A percentile compares a stretch with the other conserved stretches of the same genome.
Evolutionary conservation across 2,113 vertebrate genomes (phyloP).

Genomic region (Dendrocopos noguchii): DNA sequence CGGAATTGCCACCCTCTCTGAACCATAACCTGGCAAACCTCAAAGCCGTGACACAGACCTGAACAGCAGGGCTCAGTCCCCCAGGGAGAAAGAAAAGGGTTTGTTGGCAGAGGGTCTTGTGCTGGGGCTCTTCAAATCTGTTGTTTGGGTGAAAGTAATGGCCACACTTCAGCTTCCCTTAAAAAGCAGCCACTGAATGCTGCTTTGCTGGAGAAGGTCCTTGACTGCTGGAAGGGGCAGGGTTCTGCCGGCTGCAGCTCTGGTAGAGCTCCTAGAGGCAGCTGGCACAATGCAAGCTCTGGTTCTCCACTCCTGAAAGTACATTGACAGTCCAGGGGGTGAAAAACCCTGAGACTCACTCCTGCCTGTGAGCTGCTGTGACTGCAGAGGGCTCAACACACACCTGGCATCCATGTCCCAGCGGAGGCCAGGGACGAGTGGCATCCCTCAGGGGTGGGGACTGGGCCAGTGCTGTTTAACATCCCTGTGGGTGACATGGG

Average conservation of each 20-base stretch:
- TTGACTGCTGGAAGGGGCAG: background rate
- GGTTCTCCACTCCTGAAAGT: background rate
- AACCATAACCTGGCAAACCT: background rate
- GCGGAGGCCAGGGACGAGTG: too few relatives aligned
- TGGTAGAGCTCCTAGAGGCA: background rate
- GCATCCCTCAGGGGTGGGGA: too few relatives aligned
- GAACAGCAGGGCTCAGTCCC: background rate
- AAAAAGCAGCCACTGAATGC: background rate
- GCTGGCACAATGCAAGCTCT: background rate
- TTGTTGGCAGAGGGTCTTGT: background rate
- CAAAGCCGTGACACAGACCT: background rate
- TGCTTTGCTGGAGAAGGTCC: background rate
- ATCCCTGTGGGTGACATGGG: too few relatives aligned
- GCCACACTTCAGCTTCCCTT: background rate
- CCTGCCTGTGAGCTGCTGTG: background rate
- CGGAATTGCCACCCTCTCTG: background rate
- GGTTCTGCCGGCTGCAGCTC: background rate
- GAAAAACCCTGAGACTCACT: background rate
- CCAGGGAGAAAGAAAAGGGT: background rate
- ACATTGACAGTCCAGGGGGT: background rate
- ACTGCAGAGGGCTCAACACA: background rate
- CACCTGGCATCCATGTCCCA: background rate
- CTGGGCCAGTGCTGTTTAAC: too few relatives aligned
- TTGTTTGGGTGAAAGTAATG: background rate
- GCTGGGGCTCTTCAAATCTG: background rate